These are phyloP conservation scores for Micoletzkya japonica DNA, from an alignment of 2,888 invertebrate genomes.

Conservation along the genomic window DNA sequence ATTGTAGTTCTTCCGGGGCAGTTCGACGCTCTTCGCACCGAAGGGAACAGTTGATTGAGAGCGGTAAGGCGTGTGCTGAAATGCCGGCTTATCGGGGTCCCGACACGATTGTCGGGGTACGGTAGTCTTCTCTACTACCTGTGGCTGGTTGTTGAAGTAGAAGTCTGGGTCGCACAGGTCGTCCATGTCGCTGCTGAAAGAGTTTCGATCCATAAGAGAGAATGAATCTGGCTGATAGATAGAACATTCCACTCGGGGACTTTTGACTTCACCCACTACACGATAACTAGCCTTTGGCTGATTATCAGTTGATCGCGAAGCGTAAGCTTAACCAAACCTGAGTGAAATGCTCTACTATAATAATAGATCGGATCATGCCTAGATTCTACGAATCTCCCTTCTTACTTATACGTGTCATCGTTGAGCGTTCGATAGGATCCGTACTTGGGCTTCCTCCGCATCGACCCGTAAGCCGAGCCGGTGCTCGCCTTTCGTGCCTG, in stretches of 20 bases:
- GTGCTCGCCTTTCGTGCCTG: conserved; percentile 43
- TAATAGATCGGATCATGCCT: too few species aligned
- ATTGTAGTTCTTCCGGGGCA: conserved; percentile 50
- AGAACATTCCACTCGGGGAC: too few species aligned
- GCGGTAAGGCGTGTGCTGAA: background rate
- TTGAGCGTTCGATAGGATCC: conserved; percentile 47
- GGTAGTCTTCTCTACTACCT: background rate
- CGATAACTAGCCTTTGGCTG: too few species aligned
- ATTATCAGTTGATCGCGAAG: too few species aligned
- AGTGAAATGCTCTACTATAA: too few species aligned
- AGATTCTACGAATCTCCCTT: too few species aligned
- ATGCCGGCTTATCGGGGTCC: conserved; percentile 30
- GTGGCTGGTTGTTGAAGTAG: conserved; percentile 53
- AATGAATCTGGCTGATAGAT: too few species aligned
- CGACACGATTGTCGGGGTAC: conserved; percentile 26
- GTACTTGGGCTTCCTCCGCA: conserved; percentile 34
- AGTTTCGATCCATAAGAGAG: background rate
- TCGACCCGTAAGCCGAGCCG: conserved; percentile 12
- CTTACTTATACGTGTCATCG: conserved; percentile 38
- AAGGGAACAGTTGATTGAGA: conserved; percentile 30
- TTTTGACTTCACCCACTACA: too few species aligned
- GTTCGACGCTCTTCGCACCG: conserved; percentile 48
- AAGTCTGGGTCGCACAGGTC: conserved; percentile 62
- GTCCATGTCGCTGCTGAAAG: conserved; percentile 59
- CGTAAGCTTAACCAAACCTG: too few species aligned